Evolutionary conservation across 2,113 vertebrate species (phyloP).

Genomic region (Corythoichthys haematopterus): DNA sequence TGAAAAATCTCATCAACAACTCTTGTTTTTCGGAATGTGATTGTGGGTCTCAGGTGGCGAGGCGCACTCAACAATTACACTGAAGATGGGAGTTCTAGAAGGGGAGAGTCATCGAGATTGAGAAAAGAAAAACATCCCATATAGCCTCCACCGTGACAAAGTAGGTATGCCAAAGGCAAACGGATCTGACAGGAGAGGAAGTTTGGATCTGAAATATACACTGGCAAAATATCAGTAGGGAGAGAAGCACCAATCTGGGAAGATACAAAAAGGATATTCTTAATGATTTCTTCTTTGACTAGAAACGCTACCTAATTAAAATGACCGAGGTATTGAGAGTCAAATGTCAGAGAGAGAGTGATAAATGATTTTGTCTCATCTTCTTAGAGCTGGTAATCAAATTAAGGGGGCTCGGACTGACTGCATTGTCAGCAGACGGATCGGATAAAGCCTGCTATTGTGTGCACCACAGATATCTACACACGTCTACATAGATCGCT

Average conservation of each 20-base stretch:
- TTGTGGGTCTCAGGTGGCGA: slow-evolving; percentile 69
- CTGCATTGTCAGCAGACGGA: not conserved
- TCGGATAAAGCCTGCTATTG: not conserved
- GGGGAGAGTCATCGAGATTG: slow-evolving; percentile 35
- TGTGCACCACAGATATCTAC: not conserved
- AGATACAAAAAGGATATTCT: not conserved
- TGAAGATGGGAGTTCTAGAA: slow-evolving; percentile 53
- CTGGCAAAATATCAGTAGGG: not conserved
- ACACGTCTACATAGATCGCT: too few species aligned
- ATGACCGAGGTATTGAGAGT: slow-evolving; percentile 2
- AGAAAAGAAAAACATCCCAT: slow-evolving; percentile 37
- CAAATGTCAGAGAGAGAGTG: slow-evolving; percentile 12
- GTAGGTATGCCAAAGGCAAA: slow-evolving; percentile 20
- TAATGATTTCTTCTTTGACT: slow-evolving; percentile 5
- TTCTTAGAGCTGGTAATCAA: slow-evolving; percentile 8
- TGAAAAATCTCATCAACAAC: slow-evolving; percentile 28
- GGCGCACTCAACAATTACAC: slow-evolving; percentile 63
- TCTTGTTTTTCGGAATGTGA: slow-evolving; percentile 38
- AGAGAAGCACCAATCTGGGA: not conserved
- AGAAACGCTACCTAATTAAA: slow-evolving; percentile 24
- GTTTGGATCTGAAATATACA: slow-evolving; percentile 5
- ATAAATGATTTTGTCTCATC: slow-evolving; percentile 13
- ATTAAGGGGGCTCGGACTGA: not conserved
- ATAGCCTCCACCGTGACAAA: slow-evolving; percentile 13
- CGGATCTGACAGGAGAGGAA: slow-evolving; percentile 19